Evolutionary conservation across 2,113 vertebrate species (phyloP), one percentile per base, ranked within the genome.

Genomic region (Otocyon megalotis): DNA sequence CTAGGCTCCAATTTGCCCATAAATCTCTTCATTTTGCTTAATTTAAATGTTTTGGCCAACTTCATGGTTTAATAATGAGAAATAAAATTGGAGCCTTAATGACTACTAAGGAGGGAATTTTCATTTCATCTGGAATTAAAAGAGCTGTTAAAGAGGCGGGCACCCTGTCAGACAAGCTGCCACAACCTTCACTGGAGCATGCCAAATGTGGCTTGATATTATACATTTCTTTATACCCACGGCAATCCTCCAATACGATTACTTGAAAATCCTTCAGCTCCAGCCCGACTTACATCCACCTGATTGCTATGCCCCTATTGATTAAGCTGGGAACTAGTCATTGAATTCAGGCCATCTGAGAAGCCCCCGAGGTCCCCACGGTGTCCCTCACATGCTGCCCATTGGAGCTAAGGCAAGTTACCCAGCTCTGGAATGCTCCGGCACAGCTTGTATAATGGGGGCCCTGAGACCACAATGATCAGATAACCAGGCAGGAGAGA

Each of bases 21-120:
- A 98, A 97, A 99, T 98, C 98, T 98, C 91, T 95, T 98, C 96
- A 97, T 98, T 98, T 98, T 97, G 97, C 94, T 97, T 98, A 98
- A 98, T 98, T 98, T 98, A 98, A 98, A 99, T 98, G 97, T 98
- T 98, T 98, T 97, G 93, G 97, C 98, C 97, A 94, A 97, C 97
- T 98, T 97, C 90, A 98, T 99, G 97, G 98, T 98, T 99, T 98
- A 98, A 98, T 98, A 98, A 98, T 98, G 98, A 98, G 98, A 98
- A 98, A 98, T 98, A 97, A 98, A 98, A 98, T 96, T 98, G 97
- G 96, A 98, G 92, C 89, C 96, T 98, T 98, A 98, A 98, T 98
- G 98, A 98, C 85, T 87, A 82, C 91, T 88, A 94, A 98, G 97
- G 96, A 98, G 93, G 96, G 97, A 97, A 97, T 97, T 98, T 98